phyloP scores from a whole-genome alignment of 2,113 vertebrate genomes.

The Amblyopsis rosae region DNA sequence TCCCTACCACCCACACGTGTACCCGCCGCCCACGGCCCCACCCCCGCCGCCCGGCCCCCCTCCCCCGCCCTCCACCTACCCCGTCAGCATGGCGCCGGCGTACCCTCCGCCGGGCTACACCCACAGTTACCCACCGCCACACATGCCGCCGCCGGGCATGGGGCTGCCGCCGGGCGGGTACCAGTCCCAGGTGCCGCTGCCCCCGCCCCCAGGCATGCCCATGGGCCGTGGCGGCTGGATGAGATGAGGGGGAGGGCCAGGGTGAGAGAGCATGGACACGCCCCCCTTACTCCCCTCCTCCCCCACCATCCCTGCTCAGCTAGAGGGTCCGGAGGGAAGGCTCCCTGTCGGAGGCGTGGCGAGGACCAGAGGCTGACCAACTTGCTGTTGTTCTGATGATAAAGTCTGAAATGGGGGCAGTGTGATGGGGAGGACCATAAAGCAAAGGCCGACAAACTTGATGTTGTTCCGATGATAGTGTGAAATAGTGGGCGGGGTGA shows the following conservation, averaged over 20 bases:
- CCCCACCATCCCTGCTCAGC: background rate
- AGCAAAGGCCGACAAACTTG: background rate
- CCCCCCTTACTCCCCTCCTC: too few species aligned
- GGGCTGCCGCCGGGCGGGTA: slow-evolving; percentile 87
- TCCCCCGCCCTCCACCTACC: slow-evolving; percentile 72
- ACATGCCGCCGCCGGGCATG: slow-evolving; percentile 87
- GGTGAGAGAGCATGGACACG: background rate
- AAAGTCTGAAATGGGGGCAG: background rate
- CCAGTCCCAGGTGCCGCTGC: slow-evolving; percentile 89
- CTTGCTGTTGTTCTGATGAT: background rate
- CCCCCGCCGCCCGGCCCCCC: slow-evolving; percentile 81
- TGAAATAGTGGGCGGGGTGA: background rate
- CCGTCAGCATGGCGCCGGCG: slow-evolving; percentile 79
- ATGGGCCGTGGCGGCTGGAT: slow-evolving; percentile 91
- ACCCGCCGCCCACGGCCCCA: slow-evolving; percentile 81
- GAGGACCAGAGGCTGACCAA: background rate
- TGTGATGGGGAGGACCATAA: background rate
- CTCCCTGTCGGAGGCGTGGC: background rate
- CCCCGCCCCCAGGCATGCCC: slow-evolving; percentile 91
- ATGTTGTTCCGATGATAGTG: background rate
- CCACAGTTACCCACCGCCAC: slow-evolving; percentile 85
- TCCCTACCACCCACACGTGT: slow-evolving; percentile 87
- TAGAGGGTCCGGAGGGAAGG: background rate
- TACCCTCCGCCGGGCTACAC: slow-evolving; percentile 91
- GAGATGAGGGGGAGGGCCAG: slow-evolving; percentile 80